These are phyloP conservation scores for Prionailurus bengalensis DNA, from an alignment of 2,113 vertebrate genomes.

Conservation along the genomic window DNA sequence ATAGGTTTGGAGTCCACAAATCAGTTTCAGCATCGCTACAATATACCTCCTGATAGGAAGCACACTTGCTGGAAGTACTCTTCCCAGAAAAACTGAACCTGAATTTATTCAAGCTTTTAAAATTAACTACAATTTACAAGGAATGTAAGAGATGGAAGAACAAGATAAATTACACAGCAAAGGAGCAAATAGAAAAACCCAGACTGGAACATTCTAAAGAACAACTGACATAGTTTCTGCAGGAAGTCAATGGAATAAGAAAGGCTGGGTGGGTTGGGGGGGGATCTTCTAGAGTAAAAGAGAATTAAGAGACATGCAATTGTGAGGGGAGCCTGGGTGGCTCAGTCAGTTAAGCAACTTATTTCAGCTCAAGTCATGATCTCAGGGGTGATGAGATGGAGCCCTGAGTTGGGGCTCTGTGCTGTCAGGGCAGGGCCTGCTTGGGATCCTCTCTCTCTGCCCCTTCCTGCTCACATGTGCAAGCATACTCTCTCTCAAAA, in stretches of 20 bases:
- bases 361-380: too few species aligned
- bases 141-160: neutral
- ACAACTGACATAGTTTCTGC: neutral
- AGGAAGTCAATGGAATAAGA: constrained; percentile 14
- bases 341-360: too few species aligned
- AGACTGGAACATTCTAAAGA: neutral
- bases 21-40: neutral
- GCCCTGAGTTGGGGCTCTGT: too few species aligned
- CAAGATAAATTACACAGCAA: constrained; percentile 10
- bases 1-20: neutral
- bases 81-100: neutral
- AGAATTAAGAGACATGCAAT: neutral
- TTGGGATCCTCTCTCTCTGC: too few species aligned
- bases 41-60: neutral
- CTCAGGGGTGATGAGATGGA: too few species aligned
- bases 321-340: neutral
- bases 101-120: constrained; percentile 23
- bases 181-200: constrained; percentile 26
- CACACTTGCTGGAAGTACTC: neutral
- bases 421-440: too few species aligned
- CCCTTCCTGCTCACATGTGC: too few species aligned
- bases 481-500: too few species aligned
- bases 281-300: neutral
- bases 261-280: neutral
- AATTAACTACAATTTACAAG: constrained; percentile 16